Evolutionary conservation across 2,888 invertebrate species (phyloP).

Genomic region (Nephrotoma appendiculata): DNA sequence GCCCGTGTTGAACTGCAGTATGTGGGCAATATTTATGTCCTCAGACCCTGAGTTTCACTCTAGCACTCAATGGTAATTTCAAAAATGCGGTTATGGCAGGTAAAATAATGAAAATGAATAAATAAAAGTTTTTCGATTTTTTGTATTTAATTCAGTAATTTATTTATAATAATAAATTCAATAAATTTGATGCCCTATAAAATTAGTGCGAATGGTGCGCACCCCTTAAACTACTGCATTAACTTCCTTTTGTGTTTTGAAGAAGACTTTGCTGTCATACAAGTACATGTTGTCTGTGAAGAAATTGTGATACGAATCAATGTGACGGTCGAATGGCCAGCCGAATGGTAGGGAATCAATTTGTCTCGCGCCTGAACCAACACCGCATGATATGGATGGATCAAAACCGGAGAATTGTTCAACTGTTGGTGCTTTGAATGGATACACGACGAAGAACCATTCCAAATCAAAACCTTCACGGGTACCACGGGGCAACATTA

Average conservation of each 20-base stretch:
- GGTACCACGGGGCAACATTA: conserved; percentile 49
- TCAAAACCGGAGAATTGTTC: conserved; percentile 33
- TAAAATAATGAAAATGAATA: too few relatives aligned
- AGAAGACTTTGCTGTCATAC: neutral
- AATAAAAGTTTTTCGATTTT: too few relatives aligned
- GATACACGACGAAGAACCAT: conserved; percentile 43
- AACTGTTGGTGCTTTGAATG: conserved; percentile 33
- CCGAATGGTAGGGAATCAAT: conserved; percentile 48
- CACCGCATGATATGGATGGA: conserved; percentile 34
- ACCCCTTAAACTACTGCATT: too few relatives aligned
- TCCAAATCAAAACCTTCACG: conserved; percentile 46
- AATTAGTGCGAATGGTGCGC: too few relatives aligned
- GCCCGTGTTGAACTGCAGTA: too few relatives aligned
- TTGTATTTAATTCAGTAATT: too few relatives aligned
- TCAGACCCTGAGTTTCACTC: too few relatives aligned
- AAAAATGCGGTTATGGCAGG: too few relatives aligned
- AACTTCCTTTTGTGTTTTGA: neutral
- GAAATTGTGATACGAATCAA: neutral
- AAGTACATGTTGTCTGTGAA: neutral
- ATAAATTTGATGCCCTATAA: too few relatives aligned
- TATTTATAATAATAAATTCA: too few relatives aligned
- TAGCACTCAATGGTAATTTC: too few relatives aligned
- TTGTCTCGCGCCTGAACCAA: conserved; percentile 33
- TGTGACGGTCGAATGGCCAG: conserved; percentile 54
- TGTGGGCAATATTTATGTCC: too few relatives aligned